phyloP scores from a whole-genome alignment of 2,113 vertebrate species.

The Pollimyrus isidori region DNA sequence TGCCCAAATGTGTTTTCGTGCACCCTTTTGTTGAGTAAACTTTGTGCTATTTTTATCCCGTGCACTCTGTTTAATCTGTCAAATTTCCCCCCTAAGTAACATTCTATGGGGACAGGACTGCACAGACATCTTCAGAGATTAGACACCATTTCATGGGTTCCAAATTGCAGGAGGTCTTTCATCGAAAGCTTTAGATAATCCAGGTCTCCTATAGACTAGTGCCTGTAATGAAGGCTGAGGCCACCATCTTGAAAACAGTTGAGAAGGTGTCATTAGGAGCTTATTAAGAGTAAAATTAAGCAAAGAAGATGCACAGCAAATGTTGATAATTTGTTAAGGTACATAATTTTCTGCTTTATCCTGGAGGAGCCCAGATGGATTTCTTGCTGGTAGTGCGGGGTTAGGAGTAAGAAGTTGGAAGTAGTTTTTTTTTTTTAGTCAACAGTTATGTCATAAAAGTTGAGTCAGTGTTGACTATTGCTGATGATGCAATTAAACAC shows the following conservation, averaged over 20 bases:
- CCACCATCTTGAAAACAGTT: not conserved
- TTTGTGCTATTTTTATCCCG: not conserved
- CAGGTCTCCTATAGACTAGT: not conserved
- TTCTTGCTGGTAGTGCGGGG: not conserved
- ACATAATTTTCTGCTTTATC: not conserved
- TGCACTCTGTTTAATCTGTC: not conserved
- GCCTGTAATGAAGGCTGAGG: not conserved
- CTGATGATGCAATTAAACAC: not conserved
- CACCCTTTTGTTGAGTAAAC: not conserved
- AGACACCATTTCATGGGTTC: not conserved
- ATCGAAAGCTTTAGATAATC: conserved; percentile 14
- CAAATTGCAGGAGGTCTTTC: not conserved
- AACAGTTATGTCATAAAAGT: not conserved
- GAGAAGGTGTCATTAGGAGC: not conserved
- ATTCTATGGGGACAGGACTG: conserved; percentile 5
- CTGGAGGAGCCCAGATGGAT: not conserved
- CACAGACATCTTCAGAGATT: conserved; percentile 14
- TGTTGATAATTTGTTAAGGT: not conserved
- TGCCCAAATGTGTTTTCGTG: not conserved
- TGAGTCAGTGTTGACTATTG: not conserved
- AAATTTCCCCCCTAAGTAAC: not conserved
- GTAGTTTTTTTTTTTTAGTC: not conserved
- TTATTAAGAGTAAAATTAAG: not conserved
- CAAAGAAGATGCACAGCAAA: too few species aligned
- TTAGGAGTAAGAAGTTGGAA: not conserved